These are phyloP conservation scores for Pammene aurita DNA, from an alignment of 2,888 invertebrate species.

Conservation along the genomic window DNA sequence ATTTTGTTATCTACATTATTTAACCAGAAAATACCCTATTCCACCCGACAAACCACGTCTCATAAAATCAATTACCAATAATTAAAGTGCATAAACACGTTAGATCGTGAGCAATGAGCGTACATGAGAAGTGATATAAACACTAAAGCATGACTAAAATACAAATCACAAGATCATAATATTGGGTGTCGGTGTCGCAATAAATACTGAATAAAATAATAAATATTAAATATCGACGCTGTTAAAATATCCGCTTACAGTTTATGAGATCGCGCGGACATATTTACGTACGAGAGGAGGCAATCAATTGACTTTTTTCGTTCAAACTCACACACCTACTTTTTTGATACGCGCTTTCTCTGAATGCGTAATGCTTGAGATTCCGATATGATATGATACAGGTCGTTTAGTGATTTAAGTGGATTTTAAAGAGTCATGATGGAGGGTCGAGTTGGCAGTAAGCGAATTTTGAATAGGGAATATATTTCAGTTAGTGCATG, in stretches of 20 bases:
- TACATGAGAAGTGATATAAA: conserved; percentile 50
- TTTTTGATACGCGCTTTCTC: conserved; percentile 65
- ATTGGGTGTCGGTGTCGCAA: conserved; percentile 80
- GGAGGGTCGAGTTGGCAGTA: background rate
- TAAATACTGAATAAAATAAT: conserved; percentile 81
- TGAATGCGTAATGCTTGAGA: conserved; percentile 55
- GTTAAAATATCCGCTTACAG: conserved; percentile 82
- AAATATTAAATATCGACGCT: conserved; percentile 83
- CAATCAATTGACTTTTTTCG: conserved; percentile 76
- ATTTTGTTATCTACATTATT: no score
- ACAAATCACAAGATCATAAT: conserved; percentile 79
- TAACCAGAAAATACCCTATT: no score
- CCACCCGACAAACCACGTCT: background rate
- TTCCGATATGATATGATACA: conserved; percentile 48
- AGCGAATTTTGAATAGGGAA: background rate
- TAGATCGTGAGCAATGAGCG: conserved; percentile 52
- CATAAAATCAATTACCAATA: conserved; percentile 33
- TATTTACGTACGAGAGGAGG: conserved; percentile 76
- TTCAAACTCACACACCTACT: conserved; percentile 56
- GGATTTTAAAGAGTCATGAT: conserved; percentile 12
- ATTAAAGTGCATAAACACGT: conserved; percentile 40
- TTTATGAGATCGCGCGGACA: conserved; percentile 80
- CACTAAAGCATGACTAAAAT: conserved; percentile 62
- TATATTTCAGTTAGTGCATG: no score
- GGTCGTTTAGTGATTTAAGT: conserved; percentile 22